These are phyloP conservation scores for Notothenia coriiceps DNA, from an alignment of 2,113 vertebrate species.

Conservation along the genomic window DNA sequence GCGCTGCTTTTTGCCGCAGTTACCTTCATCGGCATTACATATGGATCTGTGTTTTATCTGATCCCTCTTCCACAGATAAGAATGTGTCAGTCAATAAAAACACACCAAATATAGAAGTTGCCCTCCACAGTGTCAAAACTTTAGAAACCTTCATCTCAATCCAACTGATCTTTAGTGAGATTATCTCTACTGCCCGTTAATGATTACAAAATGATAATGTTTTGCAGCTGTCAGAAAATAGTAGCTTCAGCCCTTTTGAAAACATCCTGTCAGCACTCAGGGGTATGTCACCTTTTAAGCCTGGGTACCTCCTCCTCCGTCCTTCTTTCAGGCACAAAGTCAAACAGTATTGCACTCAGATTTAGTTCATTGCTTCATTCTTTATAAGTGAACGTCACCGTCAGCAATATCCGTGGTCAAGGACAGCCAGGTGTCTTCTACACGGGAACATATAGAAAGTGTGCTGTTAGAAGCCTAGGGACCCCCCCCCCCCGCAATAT, in stretches of 20 bases:
- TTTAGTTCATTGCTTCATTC: constrained; percentile 26
- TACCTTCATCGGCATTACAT: constrained; percentile 31
- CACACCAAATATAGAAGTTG: constrained; percentile 19
- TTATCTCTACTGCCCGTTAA: neutral
- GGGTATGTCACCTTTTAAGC: constrained; percentile 28
- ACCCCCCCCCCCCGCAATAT: no score
- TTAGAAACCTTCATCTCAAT: neutral
- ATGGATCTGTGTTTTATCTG: neutral
- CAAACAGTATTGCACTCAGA: constrained; percentile 17
- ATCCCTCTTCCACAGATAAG: constrained; percentile 39
- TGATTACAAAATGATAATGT: neutral
- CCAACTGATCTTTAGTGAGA: constrained; percentile 12
- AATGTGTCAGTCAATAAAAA: constrained; percentile 34
- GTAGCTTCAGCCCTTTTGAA: constrained; percentile 34
- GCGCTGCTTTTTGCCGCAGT: constrained; percentile 1
- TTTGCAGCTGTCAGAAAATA: constrained; percentile 40
- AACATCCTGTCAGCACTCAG: constrained; percentile 45
- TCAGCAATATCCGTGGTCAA: constrained; percentile 60
- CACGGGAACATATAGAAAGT: neutral
- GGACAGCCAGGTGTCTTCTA: constrained; percentile 23
- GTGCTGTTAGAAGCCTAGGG: neutral
- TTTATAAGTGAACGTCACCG: constrained; percentile 13
- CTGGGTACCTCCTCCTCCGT: constrained; percentile 9
- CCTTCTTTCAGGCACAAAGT: constrained; percentile 49
- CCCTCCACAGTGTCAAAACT: constrained; percentile 18